phyloP scores from a whole-genome alignment of 2,797 vertebrate species.

The Remorina albescens region DNA sequence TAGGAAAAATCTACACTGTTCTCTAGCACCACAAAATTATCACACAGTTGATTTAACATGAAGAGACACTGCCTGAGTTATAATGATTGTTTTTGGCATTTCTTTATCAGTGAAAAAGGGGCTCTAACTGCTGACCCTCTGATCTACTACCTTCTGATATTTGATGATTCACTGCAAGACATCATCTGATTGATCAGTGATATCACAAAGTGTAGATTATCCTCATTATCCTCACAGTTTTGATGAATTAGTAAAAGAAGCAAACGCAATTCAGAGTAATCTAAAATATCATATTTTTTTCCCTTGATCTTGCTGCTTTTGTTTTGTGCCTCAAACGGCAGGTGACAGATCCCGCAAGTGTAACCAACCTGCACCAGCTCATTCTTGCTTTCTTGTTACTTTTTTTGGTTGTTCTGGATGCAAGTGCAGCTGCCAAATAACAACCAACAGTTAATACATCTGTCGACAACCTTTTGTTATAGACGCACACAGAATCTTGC shows the following conservation, averaged over 20 bases:
- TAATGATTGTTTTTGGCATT: no score
- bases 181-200: no score
- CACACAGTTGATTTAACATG: no score
- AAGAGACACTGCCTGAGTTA: no score
- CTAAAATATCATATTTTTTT: background rate
- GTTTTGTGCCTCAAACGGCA: background rate
- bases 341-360: background rate
- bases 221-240: background rate
- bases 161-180: no score
- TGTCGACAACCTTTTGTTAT: constrained; percentile 32
- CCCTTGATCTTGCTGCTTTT: background rate
- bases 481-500: constrained; percentile 8
- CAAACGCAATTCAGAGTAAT: background rate
- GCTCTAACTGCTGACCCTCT: no score
- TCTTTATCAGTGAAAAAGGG: no score
- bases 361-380: background rate
- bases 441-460: constrained; percentile 4
- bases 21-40: no score
- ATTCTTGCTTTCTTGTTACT: background rate
- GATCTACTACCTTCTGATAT: no score
- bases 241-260: background rate
- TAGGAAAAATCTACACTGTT: no score
- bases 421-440: constrained; percentile 2
- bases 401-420: background rate
- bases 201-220: no score